Percentiles rank a stretch among this genome's conserved stretches.
Evolutionary conservation across 2,113 vertebrate genomes (phyloP).

Genomic region (Etheostoma spectabile): DNA sequence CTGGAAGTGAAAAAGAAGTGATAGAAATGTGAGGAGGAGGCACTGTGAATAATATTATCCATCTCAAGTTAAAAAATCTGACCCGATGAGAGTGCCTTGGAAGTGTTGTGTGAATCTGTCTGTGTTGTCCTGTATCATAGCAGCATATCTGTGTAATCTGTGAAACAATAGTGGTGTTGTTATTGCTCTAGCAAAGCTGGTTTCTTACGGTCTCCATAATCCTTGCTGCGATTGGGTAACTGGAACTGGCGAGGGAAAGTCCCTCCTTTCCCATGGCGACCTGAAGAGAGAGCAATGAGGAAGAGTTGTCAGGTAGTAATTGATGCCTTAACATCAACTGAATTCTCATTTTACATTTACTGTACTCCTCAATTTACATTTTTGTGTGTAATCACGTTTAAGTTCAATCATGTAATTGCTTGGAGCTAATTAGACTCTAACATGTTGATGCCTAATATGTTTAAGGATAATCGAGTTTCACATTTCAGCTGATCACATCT

Average conservation of each 20-base stretch:
- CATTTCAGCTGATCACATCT: conserved; percentile 25
- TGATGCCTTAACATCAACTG: neutral
- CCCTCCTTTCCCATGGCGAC: conserved; percentile 90
- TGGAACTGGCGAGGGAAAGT: conserved; percentile 93
- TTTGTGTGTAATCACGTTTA: neutral
- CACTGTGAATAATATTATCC: neutral
- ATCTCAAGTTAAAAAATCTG: conserved; percentile 5
- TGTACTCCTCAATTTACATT: neutral
- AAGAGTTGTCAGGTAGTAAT: conserved; percentile 21
- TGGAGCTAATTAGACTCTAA: neutral
- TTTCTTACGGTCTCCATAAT: conserved; percentile 91
- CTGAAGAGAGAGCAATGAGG: conserved; percentile 72
- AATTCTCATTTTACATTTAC: neutral
- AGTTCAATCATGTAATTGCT: neutral
- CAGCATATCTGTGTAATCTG: conserved; percentile 37
- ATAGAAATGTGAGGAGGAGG: conserved; percentile 6
- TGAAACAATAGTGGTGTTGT: conserved; percentile 25
- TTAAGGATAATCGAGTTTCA: neutral
- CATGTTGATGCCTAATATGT: neutral
- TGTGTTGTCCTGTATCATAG: conserved; percentile 14
- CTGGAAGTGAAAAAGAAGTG: neutral
- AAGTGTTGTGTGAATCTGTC: conserved; percentile 12
- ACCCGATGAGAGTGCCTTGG: neutral
- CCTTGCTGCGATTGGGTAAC: conserved; percentile 90
- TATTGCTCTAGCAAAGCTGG: conserved; percentile 39